Conservation (phyloP, 1,140 invertebrate genomes). For the Drosophila bocqueti region DNA sequence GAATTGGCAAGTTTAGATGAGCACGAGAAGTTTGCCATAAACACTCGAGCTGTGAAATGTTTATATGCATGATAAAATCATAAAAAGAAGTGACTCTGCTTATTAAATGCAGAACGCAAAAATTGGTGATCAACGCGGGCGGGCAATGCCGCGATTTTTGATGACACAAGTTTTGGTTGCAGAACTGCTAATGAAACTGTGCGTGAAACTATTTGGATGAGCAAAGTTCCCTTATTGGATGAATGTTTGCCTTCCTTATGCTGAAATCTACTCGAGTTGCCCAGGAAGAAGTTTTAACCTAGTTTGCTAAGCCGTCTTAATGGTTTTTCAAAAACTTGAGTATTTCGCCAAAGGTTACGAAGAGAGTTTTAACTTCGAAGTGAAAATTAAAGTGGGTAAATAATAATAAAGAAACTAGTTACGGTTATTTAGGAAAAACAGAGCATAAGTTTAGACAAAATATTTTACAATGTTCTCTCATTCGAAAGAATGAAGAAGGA, state of each 20-base stretch:
- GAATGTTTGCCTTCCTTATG: background rate
- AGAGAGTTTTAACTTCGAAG: background rate
- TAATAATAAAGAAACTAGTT: too few relatives aligned
- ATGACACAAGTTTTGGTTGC: constrained; percentile 25
- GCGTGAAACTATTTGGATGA: constrained; percentile 44
- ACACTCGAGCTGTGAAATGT: constrained; percentile 72
- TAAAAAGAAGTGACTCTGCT: constrained; percentile 50
- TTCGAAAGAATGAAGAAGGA: too few relatives aligned
- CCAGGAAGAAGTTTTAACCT: background rate
- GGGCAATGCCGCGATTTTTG: constrained; percentile 33
- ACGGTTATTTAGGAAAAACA: too few relatives aligned
- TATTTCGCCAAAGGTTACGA: background rate
- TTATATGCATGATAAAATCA: constrained; percentile 63
- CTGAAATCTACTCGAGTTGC: constrained; percentile 12
- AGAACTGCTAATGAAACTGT: constrained; percentile 37
- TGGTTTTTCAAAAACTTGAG: constrained; percentile 11
- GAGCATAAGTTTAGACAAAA: too few relatives aligned
- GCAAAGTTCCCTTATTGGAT: constrained; percentile 42
- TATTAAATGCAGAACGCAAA: constrained; percentile 46
- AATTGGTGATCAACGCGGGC: constrained; percentile 44
- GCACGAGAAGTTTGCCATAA: constrained; percentile 57
- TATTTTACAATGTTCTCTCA: too few relatives aligned
- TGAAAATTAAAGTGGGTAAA: background rate
- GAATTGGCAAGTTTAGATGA: constrained; percentile 66
- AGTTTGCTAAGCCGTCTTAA: constrained; percentile 15